Evolutionary conservation across 2,888 invertebrate species (phyloP).

Genomic region (Monopis laevigella): DNA sequence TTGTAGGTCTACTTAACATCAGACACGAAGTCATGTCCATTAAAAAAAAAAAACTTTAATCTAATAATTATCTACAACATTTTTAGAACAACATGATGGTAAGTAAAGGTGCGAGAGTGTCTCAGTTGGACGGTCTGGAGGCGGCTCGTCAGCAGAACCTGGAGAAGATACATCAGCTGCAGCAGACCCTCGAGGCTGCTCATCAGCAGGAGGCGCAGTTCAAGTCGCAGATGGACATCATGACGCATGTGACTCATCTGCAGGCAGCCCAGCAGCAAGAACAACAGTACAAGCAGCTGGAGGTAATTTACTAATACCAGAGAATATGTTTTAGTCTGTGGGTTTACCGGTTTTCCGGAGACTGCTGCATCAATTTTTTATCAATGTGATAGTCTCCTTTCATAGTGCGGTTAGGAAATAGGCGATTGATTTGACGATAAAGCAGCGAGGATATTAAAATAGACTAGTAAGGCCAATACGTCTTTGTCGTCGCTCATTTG

Average conservation of each 20-base stretch:
- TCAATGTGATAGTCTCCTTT: too few species aligned
- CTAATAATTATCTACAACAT: too few species aligned
- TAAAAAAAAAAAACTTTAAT: not conserved
- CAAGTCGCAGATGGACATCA: conserved; percentile 67
- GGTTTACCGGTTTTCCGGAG: too few species aligned
- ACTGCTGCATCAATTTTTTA: too few species aligned
- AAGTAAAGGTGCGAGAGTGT: conserved; percentile 34
- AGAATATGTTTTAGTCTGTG: too few species aligned
- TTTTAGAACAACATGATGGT: conserved; percentile 40
- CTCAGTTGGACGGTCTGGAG: conserved; percentile 69
- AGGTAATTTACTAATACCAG: conserved; percentile 65
- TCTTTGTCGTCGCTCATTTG: too few species aligned
- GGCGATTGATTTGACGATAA: too few species aligned
- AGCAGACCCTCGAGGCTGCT: conserved; percentile 82
- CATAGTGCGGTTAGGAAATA: too few species aligned
- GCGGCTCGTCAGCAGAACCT: conserved; percentile 81
- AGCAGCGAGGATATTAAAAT: too few species aligned
- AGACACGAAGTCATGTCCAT: too few species aligned
- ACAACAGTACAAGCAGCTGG: conserved; percentile 79
- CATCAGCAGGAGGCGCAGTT: conserved; percentile 80
- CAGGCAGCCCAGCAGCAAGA: conserved; percentile 84
- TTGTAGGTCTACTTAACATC: too few species aligned
- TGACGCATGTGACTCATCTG: conserved; percentile 76
- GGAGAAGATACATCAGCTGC: conserved; percentile 77
- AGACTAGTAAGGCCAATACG: too few species aligned